A percentile compares a stretch with the other conserved stretches of the same genome.
Conservation (phyloP, 2,888 invertebrate genomes). For the Pecten maximus region DNA sequence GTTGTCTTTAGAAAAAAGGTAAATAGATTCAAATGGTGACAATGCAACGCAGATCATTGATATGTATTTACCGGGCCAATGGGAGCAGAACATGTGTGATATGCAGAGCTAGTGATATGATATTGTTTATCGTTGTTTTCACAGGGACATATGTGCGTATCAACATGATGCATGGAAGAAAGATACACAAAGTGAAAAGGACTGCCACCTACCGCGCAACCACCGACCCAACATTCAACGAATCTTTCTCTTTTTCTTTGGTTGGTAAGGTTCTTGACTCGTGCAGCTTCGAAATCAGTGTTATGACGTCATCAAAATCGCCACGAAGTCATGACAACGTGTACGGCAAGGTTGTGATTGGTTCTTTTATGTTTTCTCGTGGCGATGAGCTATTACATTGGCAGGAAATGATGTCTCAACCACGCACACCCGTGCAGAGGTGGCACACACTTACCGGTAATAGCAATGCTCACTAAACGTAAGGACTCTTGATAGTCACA, state of each 20-base stretch:
- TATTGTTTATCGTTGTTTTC: slow-evolving; percentile 43
- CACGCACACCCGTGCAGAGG: slow-evolving; percentile 66
- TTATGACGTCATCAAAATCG: slow-evolving; percentile 65
- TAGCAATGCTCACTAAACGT: neutral
- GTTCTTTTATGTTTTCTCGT: slow-evolving; percentile 80
- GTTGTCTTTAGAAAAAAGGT: too few relatives aligned
- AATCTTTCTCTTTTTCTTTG: slow-evolving; percentile 78
- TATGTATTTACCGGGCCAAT: too few relatives aligned
- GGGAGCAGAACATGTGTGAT: too few relatives aligned
- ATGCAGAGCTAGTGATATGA: too few relatives aligned
- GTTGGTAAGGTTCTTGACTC: slow-evolving; percentile 75
- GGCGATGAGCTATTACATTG: slow-evolving; percentile 79
- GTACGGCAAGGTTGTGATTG: slow-evolving; percentile 76
- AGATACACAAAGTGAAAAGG: slow-evolving; percentile 76
- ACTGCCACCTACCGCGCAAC: slow-evolving; percentile 70
- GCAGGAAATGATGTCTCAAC: slow-evolving; percentile 80
- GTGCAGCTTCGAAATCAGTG: slow-evolving; percentile 72
- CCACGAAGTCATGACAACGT: slow-evolving; percentile 65
- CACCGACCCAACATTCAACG: slow-evolving; percentile 77
- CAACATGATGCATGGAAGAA: slow-evolving; percentile 77
- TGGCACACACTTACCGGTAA: slow-evolving; percentile 67
- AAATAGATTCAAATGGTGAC: too few relatives aligned
- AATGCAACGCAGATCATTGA: too few relatives aligned
- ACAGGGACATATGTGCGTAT: slow-evolving; percentile 76
- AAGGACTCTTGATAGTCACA: neutral